Base-by-base conservation (phyloP, 2,888 invertebrate genomes). In the Coleophora flavipennella region DNA sequence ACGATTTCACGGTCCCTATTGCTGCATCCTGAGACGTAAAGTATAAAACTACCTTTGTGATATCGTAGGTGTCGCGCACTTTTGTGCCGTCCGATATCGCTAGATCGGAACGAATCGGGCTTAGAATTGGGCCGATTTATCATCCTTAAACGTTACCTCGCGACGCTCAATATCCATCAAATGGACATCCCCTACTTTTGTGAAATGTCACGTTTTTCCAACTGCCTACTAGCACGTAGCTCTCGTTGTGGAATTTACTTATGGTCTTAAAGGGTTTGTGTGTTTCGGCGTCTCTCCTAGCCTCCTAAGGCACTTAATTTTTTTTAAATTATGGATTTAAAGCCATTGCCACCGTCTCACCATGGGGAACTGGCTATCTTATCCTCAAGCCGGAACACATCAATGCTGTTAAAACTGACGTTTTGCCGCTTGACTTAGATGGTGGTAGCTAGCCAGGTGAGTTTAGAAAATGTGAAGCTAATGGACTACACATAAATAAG, bases 1-100 rank as follows among this genome's bases (percentile, higher is more conserved):
- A 51, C 65, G 79, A 84, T 84, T 84, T 81, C 80, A 81, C 75
- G 81, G 74, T 67, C 50, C 67, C 71, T 72, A 76, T 79, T 77
- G 69, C 70, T 50, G 61, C 51, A 57, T 72, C 72, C 71, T 63
- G 59, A 29, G 29, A 11, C 59, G 50, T 49, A 43, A 40, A 31
- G 36, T 35, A 35, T 39, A 13, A 39, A 43, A 47, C 45, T 48
- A 46, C 46, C 46, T 55, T 55, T 46, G 42, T 42, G 44, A 41
- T 48, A 60, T 53, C 46, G 46, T 44, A 72, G 74, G 70, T 75
- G 73, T 70, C 66, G 63, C 59, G 46, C 53, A 68, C 75, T 68
- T 79, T 80, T 77, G 69, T 73, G 44, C 42, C 44, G 50, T 61
- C 59, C 55, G 53, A 59, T 60, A 58, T 61, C 60, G 57, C 59